phyloP scores from a whole-genome alignment of 1,140 invertebrate genomes.

The Hyles vespertilio region DNA sequence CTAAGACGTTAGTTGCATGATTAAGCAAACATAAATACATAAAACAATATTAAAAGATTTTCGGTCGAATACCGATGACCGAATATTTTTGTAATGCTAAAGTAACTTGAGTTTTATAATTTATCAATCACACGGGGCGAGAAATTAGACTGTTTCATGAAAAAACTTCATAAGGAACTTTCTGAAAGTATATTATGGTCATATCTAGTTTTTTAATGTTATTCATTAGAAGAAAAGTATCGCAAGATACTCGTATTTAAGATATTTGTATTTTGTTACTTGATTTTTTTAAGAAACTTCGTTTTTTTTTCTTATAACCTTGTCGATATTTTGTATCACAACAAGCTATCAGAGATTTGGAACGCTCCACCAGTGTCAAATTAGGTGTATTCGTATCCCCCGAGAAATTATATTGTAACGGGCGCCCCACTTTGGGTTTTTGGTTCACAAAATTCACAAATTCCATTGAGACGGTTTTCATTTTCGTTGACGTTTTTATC shows the following conservation, averaged over 20 bases:
- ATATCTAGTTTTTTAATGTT: no score
- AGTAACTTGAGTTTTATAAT: no score
- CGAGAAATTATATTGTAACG: conserved; percentile 43
- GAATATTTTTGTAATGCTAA: no score
- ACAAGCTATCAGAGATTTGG: conserved; percentile 11
- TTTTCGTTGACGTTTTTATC: neutral
- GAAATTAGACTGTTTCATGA: no score
- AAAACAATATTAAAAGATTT: no score
- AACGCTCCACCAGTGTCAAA: conserved; percentile 18
- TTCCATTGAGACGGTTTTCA: neutral
- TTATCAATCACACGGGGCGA: no score
- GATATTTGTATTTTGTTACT: neutral
- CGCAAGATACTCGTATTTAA: neutral
- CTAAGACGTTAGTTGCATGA: no score
- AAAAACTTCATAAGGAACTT: no score
- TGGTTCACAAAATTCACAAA: conserved; percentile 25
- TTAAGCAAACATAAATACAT: no score
- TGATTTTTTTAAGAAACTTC: neutral
- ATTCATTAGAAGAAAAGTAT: neutral
- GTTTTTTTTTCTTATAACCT: neutral
- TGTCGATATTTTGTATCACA: neutral
- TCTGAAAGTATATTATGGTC: no score
- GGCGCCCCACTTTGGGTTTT: conserved; percentile 12
- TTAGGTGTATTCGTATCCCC: conserved; percentile 17
- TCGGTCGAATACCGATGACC: no score